Conservation (phyloP, 2,797 vertebrate species). For the Brachymystax lenok region DNA sequence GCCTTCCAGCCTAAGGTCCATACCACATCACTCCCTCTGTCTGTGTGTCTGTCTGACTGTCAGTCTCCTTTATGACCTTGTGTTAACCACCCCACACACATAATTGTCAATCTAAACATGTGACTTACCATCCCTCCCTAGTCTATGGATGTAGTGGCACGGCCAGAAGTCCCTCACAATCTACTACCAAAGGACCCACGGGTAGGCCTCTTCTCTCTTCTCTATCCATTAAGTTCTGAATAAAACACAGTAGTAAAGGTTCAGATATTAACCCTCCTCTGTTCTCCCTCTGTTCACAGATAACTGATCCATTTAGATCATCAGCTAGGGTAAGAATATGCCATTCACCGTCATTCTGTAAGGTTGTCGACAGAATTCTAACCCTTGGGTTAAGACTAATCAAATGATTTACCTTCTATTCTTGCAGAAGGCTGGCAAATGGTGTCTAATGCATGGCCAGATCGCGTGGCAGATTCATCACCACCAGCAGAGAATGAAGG, state of each 20-base stretch:
- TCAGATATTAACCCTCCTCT: not conserved
- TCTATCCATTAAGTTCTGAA: not conserved
- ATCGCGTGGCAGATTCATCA: slow-evolving; percentile 90
- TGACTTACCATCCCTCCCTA: slow-evolving; percentile 35
- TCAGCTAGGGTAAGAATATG: slow-evolving; percentile 82
- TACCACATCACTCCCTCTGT: not conserved
- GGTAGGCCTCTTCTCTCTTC: slow-evolving; percentile 66
- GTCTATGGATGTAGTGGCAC: slow-evolving; percentile 81
- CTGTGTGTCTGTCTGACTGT: not conserved
- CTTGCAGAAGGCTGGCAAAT: slow-evolving; percentile 84
- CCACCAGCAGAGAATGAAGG: slow-evolving; percentile 90
- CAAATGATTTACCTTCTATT: too few relatives aligned
- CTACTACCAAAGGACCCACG: slow-evolving; percentile 85
- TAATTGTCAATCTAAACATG: not conserved
- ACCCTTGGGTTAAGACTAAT: slow-evolving; percentile 3
- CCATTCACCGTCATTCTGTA: not conserved
- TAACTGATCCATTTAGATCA: slow-evolving; percentile 81
- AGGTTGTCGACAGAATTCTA: not conserved
- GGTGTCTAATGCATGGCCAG: slow-evolving; percentile 87
- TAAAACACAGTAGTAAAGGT: slow-evolving; percentile 53
- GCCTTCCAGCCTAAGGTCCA: slow-evolving; percentile 82
- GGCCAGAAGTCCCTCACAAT: slow-evolving; percentile 80
- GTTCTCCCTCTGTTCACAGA: slow-evolving; percentile 59
- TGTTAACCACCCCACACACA: not conserved
- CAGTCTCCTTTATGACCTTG: slow-evolving; percentile 35